Evolutionary conservation across 92 coral and sea anemone genomes (phyloP).

Genomic region (Epizoanthus stellaris): DNA sequence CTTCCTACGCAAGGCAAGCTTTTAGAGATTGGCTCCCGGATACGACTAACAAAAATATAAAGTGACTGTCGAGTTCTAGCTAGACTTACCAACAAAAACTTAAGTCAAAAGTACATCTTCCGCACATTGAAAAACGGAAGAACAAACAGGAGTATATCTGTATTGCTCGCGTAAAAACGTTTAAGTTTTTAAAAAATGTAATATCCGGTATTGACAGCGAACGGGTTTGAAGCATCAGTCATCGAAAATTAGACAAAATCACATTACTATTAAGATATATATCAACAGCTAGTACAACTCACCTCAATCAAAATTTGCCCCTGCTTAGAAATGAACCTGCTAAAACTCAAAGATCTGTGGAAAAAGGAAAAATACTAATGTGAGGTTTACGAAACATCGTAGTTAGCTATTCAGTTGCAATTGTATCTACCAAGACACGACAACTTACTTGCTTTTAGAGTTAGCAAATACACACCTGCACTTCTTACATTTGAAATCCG

Average conservation of each 20-base stretch:
- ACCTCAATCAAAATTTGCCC: slow-evolving; percentile 4
- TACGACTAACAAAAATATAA: neutral
- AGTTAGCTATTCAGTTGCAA: neutral
- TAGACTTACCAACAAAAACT: neutral
- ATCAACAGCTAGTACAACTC: neutral
- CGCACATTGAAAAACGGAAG: neutral
- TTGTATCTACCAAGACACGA: neutral
- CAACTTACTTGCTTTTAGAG: neutral
- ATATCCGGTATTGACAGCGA: neutral
- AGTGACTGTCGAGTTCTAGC: neutral
- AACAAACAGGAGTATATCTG: neutral
- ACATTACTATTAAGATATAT: neutral
- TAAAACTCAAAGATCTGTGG: neutral
- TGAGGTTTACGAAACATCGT: neutral
- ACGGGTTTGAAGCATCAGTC: neutral
- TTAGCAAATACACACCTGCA: slow-evolving; percentile 1
- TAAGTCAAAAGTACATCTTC: neutral
- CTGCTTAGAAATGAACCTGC: neutral
- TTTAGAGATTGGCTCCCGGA: too few species aligned
- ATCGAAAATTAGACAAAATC: neutral
- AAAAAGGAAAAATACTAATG: neutral
- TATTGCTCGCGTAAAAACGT: neutral
- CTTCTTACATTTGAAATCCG: slow-evolving; percentile 11
- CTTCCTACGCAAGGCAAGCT: too few species aligned
- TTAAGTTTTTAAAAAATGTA: neutral